Percentiles rank a stretch among this genome's conserved stretches.
These are phyloP conservation scores for Ephydatia muelleri DNA, from an alignment of 37 sponge, comb jelly and placozoan species.

Conservation along the genomic window DNA sequence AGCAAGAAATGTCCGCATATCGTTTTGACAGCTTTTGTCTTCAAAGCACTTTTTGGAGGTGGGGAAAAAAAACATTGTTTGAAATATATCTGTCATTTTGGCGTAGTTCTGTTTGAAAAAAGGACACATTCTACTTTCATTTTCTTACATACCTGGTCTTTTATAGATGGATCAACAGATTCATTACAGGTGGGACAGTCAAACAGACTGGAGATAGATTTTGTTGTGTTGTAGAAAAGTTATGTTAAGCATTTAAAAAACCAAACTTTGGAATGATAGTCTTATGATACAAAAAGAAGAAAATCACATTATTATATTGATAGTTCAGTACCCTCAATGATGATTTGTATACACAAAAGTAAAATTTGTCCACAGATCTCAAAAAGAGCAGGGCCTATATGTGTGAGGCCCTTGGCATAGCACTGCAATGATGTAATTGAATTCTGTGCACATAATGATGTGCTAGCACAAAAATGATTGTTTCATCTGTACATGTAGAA, in stretches of 20 bases:
- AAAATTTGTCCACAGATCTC: no score
- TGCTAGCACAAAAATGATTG: no score
- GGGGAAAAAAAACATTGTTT: neutral
- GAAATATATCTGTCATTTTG: neutral
- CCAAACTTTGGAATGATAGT: neutral
- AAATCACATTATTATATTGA: neutral
- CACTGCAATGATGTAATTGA: no score
- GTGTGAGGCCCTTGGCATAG: no score
- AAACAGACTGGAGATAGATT: neutral
- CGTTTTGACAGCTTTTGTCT: conserved; percentile 27
- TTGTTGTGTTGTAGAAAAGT: neutral
- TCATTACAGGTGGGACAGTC: conserved; percentile 24
- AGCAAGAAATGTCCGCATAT: conserved; percentile 1
- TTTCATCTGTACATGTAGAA: no score
- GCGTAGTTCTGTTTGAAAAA: no score
- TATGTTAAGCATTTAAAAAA: neutral
- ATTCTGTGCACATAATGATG: no score
- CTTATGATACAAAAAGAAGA: neutral
- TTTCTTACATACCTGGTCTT: conserved; percentile 8
- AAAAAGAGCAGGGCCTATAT: no score
- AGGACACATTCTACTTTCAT: neutral
- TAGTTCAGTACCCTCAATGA: neutral
- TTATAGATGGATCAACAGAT: conserved; percentile 5
- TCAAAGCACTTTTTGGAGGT: conserved; percentile 6
- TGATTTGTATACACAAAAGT: no score